Evolutionary conservation across 2,888 invertebrate genomes (phyloP).

Genomic region (Lithophane ornitopus): DNA sequence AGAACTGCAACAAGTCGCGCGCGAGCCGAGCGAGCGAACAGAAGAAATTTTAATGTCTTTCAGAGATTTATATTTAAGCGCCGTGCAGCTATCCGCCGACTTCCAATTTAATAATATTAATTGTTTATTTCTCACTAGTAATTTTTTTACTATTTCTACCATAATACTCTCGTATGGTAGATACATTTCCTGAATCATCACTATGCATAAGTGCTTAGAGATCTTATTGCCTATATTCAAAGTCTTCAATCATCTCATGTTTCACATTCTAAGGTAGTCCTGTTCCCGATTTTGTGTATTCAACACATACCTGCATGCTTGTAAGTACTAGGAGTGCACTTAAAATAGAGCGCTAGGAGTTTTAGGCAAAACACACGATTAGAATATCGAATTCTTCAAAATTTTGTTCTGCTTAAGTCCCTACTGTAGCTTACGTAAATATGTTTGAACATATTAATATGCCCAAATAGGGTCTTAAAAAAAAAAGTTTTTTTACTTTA

Average conservation of each 20-base stretch:
- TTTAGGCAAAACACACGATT: conserved; percentile 54
- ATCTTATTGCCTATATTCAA: not conserved
- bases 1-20: too few relatives aligned
- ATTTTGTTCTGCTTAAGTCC: conserved; percentile 5
- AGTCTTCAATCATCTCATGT: not conserved
- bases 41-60: too few relatives aligned
- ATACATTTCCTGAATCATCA: not conserved
- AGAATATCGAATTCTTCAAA: conserved; percentile 45
- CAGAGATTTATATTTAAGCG: too few relatives aligned
- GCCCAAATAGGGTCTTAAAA: not conserved
- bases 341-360: conserved; percentile 36
- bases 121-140: too few relatives aligned
- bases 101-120: too few relatives aligned
- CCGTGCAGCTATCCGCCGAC: too few relatives aligned
- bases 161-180: too few relatives aligned
- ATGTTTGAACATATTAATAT: too few relatives aligned
- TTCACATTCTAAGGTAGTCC: conserved; percentile 9
- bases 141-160: not conserved
- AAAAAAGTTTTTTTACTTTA: too few relatives aligned
- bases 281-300: conserved; percentile 48
- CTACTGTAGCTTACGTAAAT: conserved; percentile 1
- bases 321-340: conserved; percentile 47
- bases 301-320: conserved; percentile 28
- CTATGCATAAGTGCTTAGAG: too few relatives aligned
- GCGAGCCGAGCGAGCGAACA: too few relatives aligned